Evolutionary conservation across 2,113 vertebrate genomes (phyloP).

Genomic region (Shinisaurus crocodilurus): DNA sequence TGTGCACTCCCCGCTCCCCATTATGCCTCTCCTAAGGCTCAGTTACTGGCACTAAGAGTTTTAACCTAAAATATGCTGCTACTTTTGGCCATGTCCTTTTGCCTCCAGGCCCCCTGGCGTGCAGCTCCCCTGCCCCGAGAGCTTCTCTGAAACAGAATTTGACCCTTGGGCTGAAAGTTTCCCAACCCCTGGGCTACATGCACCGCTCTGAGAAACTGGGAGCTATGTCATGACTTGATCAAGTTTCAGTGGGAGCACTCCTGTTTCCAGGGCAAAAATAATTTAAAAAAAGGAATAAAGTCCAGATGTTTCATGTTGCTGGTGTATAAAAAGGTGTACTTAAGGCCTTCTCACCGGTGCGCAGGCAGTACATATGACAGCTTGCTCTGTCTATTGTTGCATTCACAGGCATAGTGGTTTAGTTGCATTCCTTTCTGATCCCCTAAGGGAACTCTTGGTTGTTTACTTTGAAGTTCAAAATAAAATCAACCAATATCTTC

Average conservation of each 20-base stretch:
- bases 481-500: constrained; percentile 37
- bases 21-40: too few relatives aligned
- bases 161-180: too few relatives aligned
- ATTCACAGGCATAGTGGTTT: neutral
- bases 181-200: neutral
- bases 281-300: neutral
- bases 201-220: neutral
- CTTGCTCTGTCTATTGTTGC: neutral
- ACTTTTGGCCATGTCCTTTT: too few relatives aligned
- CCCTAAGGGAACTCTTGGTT: constrained; percentile 36
- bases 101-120: too few relatives aligned
- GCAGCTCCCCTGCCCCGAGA: too few relatives aligned
- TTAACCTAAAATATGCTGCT: too few relatives aligned
- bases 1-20: too few relatives aligned
- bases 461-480: constrained; percentile 52
- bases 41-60: too few relatives aligned
- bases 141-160: too few relatives aligned
- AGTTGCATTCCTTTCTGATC: neutral
- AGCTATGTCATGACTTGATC: neutral
- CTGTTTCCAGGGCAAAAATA: rapidly evolving
- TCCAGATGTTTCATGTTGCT: neutral
- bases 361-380: neutral
- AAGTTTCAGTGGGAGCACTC: neutral
- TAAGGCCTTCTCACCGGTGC: too few relatives aligned
- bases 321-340: neutral